These are phyloP conservation scores for Pilophorus perplexus DNA, from an alignment of 2,888 invertebrate genomes.

Conservation along the genomic window DNA sequence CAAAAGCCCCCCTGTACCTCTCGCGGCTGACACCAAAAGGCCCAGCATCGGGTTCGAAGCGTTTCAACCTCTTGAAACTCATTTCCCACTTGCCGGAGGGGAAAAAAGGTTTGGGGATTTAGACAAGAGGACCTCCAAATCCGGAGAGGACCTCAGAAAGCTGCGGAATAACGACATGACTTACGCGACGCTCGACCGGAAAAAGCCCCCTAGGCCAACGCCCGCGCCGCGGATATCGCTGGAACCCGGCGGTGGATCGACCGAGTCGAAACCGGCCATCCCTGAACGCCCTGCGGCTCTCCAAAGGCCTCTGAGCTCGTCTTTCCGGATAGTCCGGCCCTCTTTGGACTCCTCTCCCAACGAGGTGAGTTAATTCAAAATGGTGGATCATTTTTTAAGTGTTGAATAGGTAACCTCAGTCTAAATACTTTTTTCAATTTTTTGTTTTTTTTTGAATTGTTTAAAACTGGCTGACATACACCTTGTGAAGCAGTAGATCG, in stretches of 20 bases:
- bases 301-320: slow-evolving; percentile 56
- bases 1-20: background rate
- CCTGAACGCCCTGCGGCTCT: slow-evolving; percentile 75
- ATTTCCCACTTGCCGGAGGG: slow-evolving; percentile 1
- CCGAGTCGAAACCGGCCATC: slow-evolving; percentile 67
- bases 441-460: too few species aligned
- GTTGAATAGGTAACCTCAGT: background rate
- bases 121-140: slow-evolving; percentile 43
- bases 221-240: slow-evolving; percentile 57
- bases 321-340: slow-evolving; percentile 54
- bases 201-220: slow-evolving; percentile 55
- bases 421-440: too few species aligned
- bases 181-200: slow-evolving; percentile 49
- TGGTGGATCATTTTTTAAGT: background rate
- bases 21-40: background rate
- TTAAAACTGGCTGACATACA: too few species aligned
- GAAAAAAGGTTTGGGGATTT: slow-evolving; percentile 30
- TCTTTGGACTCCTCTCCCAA: slow-evolving; percentile 43
- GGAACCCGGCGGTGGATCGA: slow-evolving; percentile 47
- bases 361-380: slow-evolving; percentile 35
- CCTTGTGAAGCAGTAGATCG: too few species aligned
- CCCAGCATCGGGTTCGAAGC: slow-evolving; percentile 15
- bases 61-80: slow-evolving; percentile 3
- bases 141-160: slow-evolving; percentile 44
- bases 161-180: slow-evolving; percentile 28